Evolutionary conservation across 2,888 invertebrate species (phyloP).

Genomic region (Drosophila cognata): DNA sequence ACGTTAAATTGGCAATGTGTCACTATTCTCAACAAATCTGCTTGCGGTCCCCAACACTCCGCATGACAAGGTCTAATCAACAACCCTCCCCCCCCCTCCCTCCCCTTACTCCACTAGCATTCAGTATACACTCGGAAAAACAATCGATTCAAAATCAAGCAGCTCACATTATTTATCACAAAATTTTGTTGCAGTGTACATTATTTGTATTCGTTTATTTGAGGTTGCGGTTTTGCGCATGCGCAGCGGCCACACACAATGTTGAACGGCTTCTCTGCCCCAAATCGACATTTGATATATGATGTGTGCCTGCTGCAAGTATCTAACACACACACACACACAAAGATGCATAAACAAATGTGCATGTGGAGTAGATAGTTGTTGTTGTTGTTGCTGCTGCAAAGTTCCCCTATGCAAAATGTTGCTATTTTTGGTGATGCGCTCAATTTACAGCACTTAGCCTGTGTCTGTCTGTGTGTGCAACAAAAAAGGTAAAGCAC

Average conservation of each 20-base stretch:
- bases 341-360: background rate
- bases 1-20: conserved; percentile 63
- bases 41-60: conserved; percentile 28
- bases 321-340: conserved; percentile 6
- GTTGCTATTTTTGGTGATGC: conserved; percentile 62
- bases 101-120: background rate
- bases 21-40: conserved; percentile 4
- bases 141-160: background rate
- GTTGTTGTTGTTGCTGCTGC: background rate
- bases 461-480: background rate
- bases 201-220: background rate
- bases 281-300: conserved; percentile 57
- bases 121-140: background rate
- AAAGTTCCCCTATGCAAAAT: conserved; percentile 33
- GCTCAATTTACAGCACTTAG: conserved; percentile 73
- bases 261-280: conserved; percentile 61
- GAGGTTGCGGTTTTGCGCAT: conserved; percentile 47
- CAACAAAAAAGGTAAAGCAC: conserved; percentile 25
- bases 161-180: background rate
- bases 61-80: background rate
- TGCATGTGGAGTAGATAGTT: background rate
- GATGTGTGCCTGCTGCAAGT: background rate
- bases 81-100: background rate
- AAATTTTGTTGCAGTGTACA: background rate
- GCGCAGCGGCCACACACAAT: conserved; percentile 62